These are phyloP conservation scores for Novumbra hubbsi DNA, from an alignment of 2,797 vertebrate genomes.

Conservation along the genomic window DNA sequence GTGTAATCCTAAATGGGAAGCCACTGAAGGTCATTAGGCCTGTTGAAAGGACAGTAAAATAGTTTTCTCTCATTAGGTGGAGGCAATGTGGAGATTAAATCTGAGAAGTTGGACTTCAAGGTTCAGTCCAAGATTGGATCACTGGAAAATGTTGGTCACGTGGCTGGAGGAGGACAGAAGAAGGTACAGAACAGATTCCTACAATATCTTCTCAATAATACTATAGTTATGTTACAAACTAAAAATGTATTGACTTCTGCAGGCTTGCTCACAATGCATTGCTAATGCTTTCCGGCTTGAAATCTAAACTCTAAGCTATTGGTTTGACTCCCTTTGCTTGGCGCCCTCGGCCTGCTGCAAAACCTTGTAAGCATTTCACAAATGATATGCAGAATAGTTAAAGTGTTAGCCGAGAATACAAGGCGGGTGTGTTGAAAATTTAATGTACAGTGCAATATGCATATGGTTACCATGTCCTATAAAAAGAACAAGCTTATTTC, in stretches of 20 bases:
- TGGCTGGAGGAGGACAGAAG: conserved; percentile 85
- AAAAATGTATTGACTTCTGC: neutral
- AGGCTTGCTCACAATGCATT: neutral
- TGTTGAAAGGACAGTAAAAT: neutral
- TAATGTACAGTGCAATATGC: no score
- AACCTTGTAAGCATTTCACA: neutral
- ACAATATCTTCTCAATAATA: neutral
- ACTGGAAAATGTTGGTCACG: conserved; percentile 85
- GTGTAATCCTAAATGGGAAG: neutral
- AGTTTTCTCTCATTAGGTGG: conserved; percentile 71
- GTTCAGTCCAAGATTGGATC: conserved; percentile 90
- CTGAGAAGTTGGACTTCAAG: conserved; percentile 89
- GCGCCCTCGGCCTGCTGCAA: neutral
- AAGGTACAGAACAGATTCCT: conserved; percentile 71
- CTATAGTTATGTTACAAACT: neutral
- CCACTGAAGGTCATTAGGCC: neutral
- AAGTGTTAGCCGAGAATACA: no score
- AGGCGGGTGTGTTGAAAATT: no score
- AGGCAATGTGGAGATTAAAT: conserved; percentile 88
- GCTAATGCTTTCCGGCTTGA: neutral
- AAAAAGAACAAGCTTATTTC: no score
- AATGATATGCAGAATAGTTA: no score
- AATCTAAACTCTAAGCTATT: neutral
- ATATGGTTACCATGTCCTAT: no score
- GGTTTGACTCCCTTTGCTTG: neutral